Percentiles rank a stretch among this genome's conserved stretches.
Conservation (phyloP, 2,888 invertebrate species). For the Apamea monoglypha region DNA sequence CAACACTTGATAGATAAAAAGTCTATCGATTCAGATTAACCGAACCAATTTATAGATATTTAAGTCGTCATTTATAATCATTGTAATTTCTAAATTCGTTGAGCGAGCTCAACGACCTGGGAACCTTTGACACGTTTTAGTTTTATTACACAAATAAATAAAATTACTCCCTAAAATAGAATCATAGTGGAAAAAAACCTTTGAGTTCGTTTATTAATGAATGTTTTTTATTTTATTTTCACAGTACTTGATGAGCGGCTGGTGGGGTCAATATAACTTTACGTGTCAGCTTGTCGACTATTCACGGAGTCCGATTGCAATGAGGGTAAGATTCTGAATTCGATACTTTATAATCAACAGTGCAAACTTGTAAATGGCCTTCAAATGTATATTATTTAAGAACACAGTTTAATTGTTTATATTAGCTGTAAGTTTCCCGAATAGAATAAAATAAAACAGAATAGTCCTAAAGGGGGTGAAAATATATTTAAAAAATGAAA, state of each 20-base stretch:
- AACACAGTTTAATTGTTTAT: no score
- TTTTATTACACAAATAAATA: background rate
- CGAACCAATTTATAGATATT: background rate
- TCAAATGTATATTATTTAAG: no score
- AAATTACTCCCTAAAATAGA: conserved; percentile 14
- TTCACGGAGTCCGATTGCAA: conserved; percentile 93
- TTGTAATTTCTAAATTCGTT: conserved; percentile 3
- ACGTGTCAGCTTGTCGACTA: conserved; percentile 97
- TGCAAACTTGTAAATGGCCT: no score
- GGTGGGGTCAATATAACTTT: conserved; percentile 95
- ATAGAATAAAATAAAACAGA: no score
- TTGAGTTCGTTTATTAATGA: background rate
- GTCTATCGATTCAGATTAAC: background rate
- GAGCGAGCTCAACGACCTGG: conserved; percentile 7
- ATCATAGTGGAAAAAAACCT: conserved; percentile 11
- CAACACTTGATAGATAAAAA: conserved; percentile 22
- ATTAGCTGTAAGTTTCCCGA: no score
- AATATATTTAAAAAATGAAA: background rate
- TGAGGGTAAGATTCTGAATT: conserved; percentile 90
- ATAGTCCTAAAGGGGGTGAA: background rate
- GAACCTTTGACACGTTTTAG: conserved; percentile 8
- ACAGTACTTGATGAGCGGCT: conserved; percentile 93
- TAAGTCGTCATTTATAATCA: background rate
- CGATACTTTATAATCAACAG: background rate
- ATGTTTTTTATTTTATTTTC: conserved; percentile 56